phyloP scores from a whole-genome alignment of 2,797 vertebrate genomes.

The Pyrrhura leucotis region DNA sequence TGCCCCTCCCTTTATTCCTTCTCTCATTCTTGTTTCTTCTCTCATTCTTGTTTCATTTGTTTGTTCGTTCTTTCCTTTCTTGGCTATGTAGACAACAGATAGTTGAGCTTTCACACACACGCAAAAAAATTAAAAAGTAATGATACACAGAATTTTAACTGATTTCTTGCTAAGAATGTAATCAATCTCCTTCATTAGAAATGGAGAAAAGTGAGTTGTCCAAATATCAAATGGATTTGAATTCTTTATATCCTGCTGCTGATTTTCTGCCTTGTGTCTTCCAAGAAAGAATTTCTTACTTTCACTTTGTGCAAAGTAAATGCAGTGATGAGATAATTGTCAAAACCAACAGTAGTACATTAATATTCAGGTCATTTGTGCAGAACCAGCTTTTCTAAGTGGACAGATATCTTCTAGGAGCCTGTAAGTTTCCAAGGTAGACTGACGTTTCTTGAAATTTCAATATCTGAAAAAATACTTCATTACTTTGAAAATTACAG shows the following conservation, averaged over 20 bases:
- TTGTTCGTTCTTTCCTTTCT: neutral
- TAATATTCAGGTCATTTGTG: neutral
- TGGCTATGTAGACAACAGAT: neutral
- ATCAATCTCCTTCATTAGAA: neutral
- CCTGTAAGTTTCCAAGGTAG: neutral
- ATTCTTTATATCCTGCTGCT: neutral
- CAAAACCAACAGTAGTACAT: neutral
- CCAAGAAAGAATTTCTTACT: neutral
- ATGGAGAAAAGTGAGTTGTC: neutral
- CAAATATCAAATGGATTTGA: neutral
- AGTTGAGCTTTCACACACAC: neutral
- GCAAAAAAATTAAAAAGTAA: neutral
- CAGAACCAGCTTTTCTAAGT: neutral
- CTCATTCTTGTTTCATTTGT: neutral
- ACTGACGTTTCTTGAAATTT: neutral
- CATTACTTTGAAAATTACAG: neutral
- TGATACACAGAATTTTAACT: neutral
- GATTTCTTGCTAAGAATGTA: neutral
- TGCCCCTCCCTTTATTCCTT: neutral
- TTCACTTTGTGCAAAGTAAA: neutral
- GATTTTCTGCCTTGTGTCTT: neutral
- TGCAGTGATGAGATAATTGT: rapidly evolving
- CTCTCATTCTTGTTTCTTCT: neutral
- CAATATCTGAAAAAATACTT: neutral
- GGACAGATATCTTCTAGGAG: neutral